Evolutionary conservation across 1,140 invertebrate genomes (phyloP).

Genomic region (Xylocopa sonorina): DNA sequence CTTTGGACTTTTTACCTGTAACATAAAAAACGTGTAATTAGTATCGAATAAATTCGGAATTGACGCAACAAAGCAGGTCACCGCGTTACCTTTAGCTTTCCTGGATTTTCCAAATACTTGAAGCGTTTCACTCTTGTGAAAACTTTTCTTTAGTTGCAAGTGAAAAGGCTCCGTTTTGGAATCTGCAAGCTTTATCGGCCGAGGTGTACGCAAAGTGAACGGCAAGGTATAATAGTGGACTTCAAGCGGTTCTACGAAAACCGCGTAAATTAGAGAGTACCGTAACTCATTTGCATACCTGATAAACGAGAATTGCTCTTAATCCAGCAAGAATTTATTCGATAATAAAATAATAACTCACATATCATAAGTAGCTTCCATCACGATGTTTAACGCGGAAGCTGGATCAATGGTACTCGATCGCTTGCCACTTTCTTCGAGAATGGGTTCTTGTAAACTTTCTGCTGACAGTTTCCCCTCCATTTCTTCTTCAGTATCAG

Average conservation of each 20-base stretch:
- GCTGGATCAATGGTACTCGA: conserved; percentile 13
- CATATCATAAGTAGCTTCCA: conserved; percentile 69
- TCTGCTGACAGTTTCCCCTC: neutral
- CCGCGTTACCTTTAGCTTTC: neutral
- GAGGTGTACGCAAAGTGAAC: conserved; percentile 48
- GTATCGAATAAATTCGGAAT: no score
- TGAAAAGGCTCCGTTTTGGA: neutral
- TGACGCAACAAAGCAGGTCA: no score
- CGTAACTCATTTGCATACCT: conserved; percentile 70
- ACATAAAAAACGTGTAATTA: neutral
- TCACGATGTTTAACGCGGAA: conserved; percentile 58
- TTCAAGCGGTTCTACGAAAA: conserved; percentile 56
- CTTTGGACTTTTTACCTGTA: conserved; percentile 20
- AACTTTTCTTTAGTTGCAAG: neutral
- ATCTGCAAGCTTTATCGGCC: conserved; percentile 27
- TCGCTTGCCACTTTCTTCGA: neutral
- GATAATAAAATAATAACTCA: conserved; percentile 32
- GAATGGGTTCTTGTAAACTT: neutral
- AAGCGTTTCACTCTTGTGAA: neutral
- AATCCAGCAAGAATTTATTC: neutral
- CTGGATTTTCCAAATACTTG: neutral
- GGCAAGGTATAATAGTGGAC: conserved; percentile 46
- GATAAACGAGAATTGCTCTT: neutral
- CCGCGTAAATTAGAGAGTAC: conserved; percentile 63
- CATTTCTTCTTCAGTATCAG: neutral